Percentiles rank a stretch among this genome's conserved stretches.
Evolutionary conservation across 1,140 invertebrate species (phyloP).

Genomic region (Aleiodes sp.): DNA sequence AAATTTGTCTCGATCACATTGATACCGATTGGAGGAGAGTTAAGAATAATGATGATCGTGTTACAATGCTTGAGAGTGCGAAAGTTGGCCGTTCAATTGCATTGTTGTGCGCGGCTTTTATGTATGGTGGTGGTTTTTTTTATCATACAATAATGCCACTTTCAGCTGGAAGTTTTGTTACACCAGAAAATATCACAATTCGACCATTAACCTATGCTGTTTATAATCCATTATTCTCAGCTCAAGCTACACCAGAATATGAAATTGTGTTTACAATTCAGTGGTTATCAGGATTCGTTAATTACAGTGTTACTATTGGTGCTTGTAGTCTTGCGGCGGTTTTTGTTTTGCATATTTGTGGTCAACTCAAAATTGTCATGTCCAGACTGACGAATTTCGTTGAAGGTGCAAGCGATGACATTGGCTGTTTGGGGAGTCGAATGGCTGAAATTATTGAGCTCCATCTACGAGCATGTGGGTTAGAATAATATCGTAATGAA

Average conservation of each 20-base stretch:
- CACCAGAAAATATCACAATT: conserved; percentile 41
- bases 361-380: conserved; percentile 42
- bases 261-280: conserved; percentile 42
- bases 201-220: conserved; percentile 32
- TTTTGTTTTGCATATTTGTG: conserved; percentile 41
- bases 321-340: conserved; percentile 39
- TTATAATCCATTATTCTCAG: conserved; percentile 39
- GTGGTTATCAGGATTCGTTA: conserved; percentile 38
- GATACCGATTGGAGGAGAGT: conserved; percentile 38
- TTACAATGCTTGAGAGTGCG: conserved; percentile 37
- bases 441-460: conserved; percentile 45
- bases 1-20: conserved; percentile 31
- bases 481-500: not conserved
- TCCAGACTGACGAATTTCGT: conserved; percentile 30
- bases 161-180: conserved; percentile 37
- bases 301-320: conserved; percentile 40
- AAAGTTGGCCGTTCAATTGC: conserved; percentile 39
- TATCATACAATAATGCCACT: conserved; percentile 53
- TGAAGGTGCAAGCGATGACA: conserved; percentile 25
- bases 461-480: conserved; percentile 47
- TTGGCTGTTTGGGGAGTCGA: conserved; percentile 33
- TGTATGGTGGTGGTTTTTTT: conserved; percentile 54
- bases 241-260: conserved; percentile 37
- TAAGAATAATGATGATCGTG: conserved; percentile 21
- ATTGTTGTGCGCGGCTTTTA: conserved; percentile 41